Evolutionary conservation across 2,113 vertebrate species (phyloP).

Genomic region (Syngnathus scovelli): DNA sequence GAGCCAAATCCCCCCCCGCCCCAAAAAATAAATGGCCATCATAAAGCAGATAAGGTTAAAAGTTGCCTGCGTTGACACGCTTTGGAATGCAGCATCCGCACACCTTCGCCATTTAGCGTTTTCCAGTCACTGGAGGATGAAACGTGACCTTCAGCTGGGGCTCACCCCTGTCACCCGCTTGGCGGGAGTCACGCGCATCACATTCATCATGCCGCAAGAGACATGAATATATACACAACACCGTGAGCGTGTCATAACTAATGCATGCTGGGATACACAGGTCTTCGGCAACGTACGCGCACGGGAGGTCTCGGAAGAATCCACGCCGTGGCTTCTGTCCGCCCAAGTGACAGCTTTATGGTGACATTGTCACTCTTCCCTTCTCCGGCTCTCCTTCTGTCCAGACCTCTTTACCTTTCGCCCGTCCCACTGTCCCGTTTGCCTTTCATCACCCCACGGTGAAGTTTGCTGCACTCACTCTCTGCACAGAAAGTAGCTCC

Average conservation of each 20-base stretch:
- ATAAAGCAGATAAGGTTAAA: neutral
- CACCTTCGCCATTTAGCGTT: constrained; percentile 14
- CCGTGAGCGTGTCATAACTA: constrained; percentile 26
- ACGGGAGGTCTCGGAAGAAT: constrained; percentile 42
- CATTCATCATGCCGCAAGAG: constrained; percentile 62
- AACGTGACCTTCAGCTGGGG: constrained; percentile 64
- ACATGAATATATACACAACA: constrained; percentile 21
- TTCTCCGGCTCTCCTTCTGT: constrained; percentile 27
- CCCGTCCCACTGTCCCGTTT: constrained; percentile 21
- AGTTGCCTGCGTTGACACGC: constrained; percentile 21
- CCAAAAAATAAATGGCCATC: neutral
- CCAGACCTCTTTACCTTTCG: constrained; percentile 48
- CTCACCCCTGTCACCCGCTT: constrained; percentile 53
- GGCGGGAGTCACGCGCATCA: constrained; percentile 50
- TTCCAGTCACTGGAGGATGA: constrained; percentile 42
- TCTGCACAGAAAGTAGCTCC: constrained; percentile 28
- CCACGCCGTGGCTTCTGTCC: constrained; percentile 42
- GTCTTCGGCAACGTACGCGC: constrained; percentile 19
- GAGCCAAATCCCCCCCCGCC: too few relatives aligned
- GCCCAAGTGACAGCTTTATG: constrained; percentile 58
- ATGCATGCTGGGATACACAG: constrained; percentile 18
- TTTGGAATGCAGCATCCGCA: constrained; percentile 24
- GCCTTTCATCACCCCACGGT: constrained; percentile 35
- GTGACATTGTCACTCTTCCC: constrained; percentile 56
- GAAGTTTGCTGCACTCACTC: constrained; percentile 25